These are phyloP conservation scores for Melanogrammus aeglefinus DNA, from an alignment of 2,797 vertebrate species.

Conservation along the genomic window DNA sequence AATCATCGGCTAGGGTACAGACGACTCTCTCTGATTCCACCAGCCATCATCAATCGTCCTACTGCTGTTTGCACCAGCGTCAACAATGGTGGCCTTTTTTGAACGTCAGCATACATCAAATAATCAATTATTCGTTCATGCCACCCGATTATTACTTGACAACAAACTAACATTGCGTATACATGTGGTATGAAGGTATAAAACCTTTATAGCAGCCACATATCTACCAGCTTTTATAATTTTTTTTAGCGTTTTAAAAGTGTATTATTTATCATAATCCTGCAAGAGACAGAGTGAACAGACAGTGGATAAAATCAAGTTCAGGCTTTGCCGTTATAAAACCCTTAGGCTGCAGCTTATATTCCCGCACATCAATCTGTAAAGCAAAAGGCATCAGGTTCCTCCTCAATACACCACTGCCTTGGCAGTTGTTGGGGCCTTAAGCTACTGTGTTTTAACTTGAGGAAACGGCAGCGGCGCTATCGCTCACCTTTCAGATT, in stretches of 20 bases:
- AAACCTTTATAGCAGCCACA: neutral
- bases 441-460: conserved; percentile 71
- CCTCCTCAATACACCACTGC: conserved; percentile 44
- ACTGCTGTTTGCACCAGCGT: too few relatives aligned
- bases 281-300: conserved; percentile 13
- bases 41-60: too few relatives aligned
- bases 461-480: conserved; percentile 56
- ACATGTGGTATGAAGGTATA: neutral
- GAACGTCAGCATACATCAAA: too few relatives aligned
- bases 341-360: conserved; percentile 45
- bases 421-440: conserved; percentile 52
- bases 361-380: conserved; percentile 55
- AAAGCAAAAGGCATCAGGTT: conserved; percentile 54
- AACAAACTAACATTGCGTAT: too few relatives aligned
- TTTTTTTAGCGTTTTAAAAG: neutral
- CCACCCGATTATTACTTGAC: too few relatives aligned
- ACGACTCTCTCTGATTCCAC: too few relatives aligned
- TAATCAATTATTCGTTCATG: too few relatives aligned
- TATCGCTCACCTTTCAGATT: conserved; percentile 67
- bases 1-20: too few relatives aligned
- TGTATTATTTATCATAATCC: conserved; percentile 13
- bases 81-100: too few relatives aligned
- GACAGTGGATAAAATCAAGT: conserved; percentile 41
- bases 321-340: conserved; percentile 41
- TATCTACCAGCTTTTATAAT: neutral